A percentile compares a stretch with the other conserved stretches of the same genome.
These are phyloP conservation scores for Vanessa atalanta DNA, from an alignment of 1,140 invertebrate species.

Conservation along the genomic window DNA sequence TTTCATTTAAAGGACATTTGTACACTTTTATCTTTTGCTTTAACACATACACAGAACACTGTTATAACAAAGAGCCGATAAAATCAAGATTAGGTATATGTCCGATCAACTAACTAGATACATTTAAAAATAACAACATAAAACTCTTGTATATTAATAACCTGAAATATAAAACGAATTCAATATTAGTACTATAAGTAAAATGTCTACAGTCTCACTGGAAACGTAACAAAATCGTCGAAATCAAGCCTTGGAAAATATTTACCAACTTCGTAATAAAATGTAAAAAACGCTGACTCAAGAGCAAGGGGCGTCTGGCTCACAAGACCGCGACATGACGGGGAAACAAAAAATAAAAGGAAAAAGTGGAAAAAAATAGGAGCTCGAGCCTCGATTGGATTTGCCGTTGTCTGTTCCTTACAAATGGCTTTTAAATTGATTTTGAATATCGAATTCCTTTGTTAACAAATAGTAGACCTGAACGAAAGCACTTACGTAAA, in stretches of 20 bases:
- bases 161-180: constrained; percentile 9
- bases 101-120: too few species aligned
- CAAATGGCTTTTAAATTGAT: constrained; percentile 79
- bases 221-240: constrained; percentile 55
- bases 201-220: constrained; percentile 40
- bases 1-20: too few species aligned
- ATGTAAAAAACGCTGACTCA: constrained; percentile 76
- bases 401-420: constrained; percentile 79
- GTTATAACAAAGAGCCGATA: too few species aligned
- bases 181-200: constrained; percentile 73
- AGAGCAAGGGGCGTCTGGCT: constrained; percentile 75
- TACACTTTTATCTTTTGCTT: too few species aligned
- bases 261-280: constrained; percentile 78
- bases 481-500: constrained; percentile 22
- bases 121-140: neutral
- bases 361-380: constrained; percentile 65
- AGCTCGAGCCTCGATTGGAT: constrained; percentile 73
- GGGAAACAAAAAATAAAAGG: constrained; percentile 68
- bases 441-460: constrained; percentile 74
- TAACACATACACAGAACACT: too few species aligned
- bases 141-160: neutral
- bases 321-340: constrained; percentile 76
- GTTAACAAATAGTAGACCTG: constrained; percentile 51
- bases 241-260: constrained; percentile 71
- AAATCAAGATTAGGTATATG: too few species aligned